Percentiles rank a stretch among this genome's conserved stretches.
These are phyloP conservation scores for Hypsibius dujardini DNA, from an alignment of 1,140 invertebrate species.

Conservation along the genomic window DNA sequence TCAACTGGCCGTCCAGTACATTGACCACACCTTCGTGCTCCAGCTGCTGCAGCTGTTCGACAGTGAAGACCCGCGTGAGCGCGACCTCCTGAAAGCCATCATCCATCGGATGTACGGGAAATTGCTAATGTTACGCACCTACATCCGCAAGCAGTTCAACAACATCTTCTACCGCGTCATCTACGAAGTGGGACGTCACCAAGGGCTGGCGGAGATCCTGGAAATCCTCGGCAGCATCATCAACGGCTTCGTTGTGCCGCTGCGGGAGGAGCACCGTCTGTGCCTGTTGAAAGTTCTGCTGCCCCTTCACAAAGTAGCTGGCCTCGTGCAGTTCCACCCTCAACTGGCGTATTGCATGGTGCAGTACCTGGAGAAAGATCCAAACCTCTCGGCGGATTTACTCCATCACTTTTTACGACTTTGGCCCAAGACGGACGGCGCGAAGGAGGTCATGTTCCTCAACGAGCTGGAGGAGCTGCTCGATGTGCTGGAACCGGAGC, in stretches of 20 bases:
- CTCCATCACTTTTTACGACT: slow-evolving; percentile 37
- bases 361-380: slow-evolving; percentile 40
- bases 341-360: slow-evolving; percentile 39
- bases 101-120: slow-evolving; percentile 38
- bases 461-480: slow-evolving; percentile 41
- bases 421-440: slow-evolving; percentile 40
- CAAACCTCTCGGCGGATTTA: slow-evolving; percentile 34
- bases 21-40: slow-evolving; percentile 17
- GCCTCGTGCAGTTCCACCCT: slow-evolving; percentile 29
- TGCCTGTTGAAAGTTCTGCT: slow-evolving; percentile 36
- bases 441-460: slow-evolving; percentile 42
- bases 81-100: slow-evolving; percentile 36
- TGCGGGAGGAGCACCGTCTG: slow-evolving; percentile 31
- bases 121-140: slow-evolving; percentile 35
- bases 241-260: slow-evolving; percentile 30
- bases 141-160: slow-evolving; percentile 37
- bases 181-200: slow-evolving; percentile 42
- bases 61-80: slow-evolving; percentile 36
- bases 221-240: slow-evolving; percentile 39
- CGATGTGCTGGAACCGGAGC: slow-evolving; percentile 40
- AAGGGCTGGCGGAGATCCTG: slow-evolving; percentile 39
- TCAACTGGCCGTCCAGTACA: background rate
- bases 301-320: slow-evolving; percentile 32
- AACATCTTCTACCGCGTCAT: slow-evolving; percentile 40
- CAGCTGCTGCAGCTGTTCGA: slow-evolving; percentile 35